Percentiles rank a stretch among this genome's conserved stretches.
These are phyloP conservation scores for Endomychus coccineus DNA, from an alignment of 2,888 invertebrate genomes.

Conservation along the genomic window DNA sequence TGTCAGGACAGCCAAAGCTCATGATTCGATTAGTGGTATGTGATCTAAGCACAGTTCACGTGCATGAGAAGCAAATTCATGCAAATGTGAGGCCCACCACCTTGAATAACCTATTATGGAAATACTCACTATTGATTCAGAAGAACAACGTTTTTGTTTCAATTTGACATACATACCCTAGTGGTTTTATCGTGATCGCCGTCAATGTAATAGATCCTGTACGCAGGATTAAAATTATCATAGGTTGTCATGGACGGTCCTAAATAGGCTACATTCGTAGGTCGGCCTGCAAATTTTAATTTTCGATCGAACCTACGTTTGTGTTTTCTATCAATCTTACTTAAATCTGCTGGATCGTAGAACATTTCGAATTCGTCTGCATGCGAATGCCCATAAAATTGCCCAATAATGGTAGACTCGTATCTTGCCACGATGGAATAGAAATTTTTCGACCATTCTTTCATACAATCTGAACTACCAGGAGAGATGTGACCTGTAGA, in stretches of 20 bases:
- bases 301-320: conserved; percentile 7
- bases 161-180: conserved; percentile 49
- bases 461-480: conserved; percentile 84
- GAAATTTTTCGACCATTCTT: conserved; percentile 92
- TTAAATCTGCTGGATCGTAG: conserved; percentile 73
- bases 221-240: conserved; percentile 86
- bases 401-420: conserved; percentile 79
- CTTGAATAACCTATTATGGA: too few species aligned
- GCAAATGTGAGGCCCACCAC: too few species aligned
- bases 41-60: too few species aligned
- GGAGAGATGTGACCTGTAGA: conserved; percentile 82
- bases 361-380: conserved; percentile 90
- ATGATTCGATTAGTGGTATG: too few species aligned
- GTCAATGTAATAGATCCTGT: conserved; percentile 90
- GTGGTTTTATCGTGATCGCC: conserved; percentile 79
- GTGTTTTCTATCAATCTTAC: conserved; percentile 43
- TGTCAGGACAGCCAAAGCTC: too few species aligned
- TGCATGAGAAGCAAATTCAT: too few species aligned
- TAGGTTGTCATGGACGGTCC: conserved; percentile 94
- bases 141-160: too few species aligned
- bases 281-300: conserved; percentile 54
- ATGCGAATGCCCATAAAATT: conserved; percentile 92
- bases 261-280: conserved; percentile 82
- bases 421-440: conserved; percentile 81
- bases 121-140: too few species aligned